These are phyloP conservation scores for Paedocypris sp. DNA, from an alignment of 2,113 vertebrate species.

Conservation along the genomic window DNA sequence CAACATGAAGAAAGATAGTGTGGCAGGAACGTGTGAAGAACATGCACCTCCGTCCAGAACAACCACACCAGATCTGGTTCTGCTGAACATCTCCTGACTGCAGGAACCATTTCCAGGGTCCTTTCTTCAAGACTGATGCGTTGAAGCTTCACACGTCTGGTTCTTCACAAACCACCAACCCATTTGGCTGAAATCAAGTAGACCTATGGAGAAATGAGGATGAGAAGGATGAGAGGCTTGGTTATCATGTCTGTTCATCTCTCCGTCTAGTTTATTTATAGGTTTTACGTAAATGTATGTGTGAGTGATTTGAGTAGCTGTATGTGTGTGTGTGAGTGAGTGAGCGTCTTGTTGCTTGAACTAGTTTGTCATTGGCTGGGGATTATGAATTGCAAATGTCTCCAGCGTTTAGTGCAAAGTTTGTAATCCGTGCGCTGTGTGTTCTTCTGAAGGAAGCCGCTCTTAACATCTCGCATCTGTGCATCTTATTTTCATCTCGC, in stretches of 20 bases:
- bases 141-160: too few species aligned
- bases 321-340: too few species aligned
- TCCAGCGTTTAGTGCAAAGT: neutral
- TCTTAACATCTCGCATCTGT: conserved; percentile 2
- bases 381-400: neutral
- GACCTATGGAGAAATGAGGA: too few species aligned
- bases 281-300: too few species aligned
- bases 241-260: too few species aligned
- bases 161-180: too few species aligned
- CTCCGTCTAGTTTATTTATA: too few species aligned
- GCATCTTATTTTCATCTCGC: neutral
- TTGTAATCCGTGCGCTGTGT: neutral
- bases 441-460: neutral
- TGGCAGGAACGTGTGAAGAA: conserved; percentile 43
- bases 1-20: conserved; percentile 56
- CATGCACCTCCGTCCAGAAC: conserved; percentile 43
- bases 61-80: conserved; percentile 56
- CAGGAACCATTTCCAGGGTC: too few species aligned
- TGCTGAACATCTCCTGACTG: conserved; percentile 55
- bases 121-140: too few species aligned
- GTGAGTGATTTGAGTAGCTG: too few species aligned
- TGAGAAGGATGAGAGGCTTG: too few species aligned
- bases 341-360: neutral
- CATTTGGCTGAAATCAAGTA: too few species aligned
- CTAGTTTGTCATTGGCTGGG: neutral